Evolutionary conservation across 2,113 vertebrate genomes (phyloP).

Genomic region (Microcebus lehilahytsara): DNA sequence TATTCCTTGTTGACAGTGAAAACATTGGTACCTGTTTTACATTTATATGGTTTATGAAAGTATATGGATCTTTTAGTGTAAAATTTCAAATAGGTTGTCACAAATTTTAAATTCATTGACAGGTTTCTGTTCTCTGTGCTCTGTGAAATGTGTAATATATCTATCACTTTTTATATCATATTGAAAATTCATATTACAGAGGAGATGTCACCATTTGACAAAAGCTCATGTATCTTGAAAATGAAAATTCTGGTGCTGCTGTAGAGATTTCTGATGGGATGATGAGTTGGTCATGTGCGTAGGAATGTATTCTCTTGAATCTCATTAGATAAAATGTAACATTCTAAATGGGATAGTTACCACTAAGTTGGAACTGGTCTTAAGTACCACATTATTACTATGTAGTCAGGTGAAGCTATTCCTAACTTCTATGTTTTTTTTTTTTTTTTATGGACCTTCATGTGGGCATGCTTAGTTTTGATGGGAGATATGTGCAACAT

Average conservation of each 20-base stretch:
- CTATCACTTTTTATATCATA: slow-evolving; percentile 77
- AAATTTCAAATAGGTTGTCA: slow-evolving; percentile 70
- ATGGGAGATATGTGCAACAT: neutral
- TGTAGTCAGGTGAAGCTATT: neutral
- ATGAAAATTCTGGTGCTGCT: slow-evolving; percentile 73
- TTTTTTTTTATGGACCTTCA: neutral
- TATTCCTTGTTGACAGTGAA: neutral
- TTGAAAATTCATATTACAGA: slow-evolving; percentile 78
- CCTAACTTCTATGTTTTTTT: neutral
- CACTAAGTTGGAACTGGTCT: slow-evolving; percentile 41
- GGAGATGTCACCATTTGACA: slow-evolving; percentile 75
- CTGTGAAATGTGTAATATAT: slow-evolving; percentile 76
- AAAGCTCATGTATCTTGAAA: slow-evolving; percentile 78
- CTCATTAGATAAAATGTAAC: slow-evolving; percentile 64
- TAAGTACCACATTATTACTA: neutral
- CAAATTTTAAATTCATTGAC: slow-evolving; percentile 67
- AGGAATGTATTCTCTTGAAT: slow-evolving; percentile 63
- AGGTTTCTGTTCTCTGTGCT: slow-evolving; percentile 55
- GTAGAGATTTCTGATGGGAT: slow-evolving; percentile 74
- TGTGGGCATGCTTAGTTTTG: neutral
- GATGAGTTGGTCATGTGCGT: slow-evolving; percentile 72
- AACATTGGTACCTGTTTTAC: slow-evolving; percentile 28
- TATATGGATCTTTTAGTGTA: slow-evolving; percentile 32
- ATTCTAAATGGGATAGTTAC: slow-evolving; percentile 64
- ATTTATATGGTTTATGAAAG: slow-evolving; percentile 50